Evolutionary conservation across 2,113 vertebrate genomes (phyloP).

Genomic region (Edolisoma coerulescens): DNA sequence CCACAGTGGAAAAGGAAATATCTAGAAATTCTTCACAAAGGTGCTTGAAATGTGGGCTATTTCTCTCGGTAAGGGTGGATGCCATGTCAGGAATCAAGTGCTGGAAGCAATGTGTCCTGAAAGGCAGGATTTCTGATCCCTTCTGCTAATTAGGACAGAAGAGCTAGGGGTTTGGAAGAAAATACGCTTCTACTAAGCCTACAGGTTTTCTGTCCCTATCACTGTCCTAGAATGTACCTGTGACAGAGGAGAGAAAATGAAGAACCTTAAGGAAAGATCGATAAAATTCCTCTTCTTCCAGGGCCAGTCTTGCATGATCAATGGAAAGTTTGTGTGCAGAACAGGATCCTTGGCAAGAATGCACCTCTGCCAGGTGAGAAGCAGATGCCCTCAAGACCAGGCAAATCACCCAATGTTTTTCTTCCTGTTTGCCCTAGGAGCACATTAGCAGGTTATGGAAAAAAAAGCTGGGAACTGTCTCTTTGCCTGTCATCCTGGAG

Average conservation of each 20-base stretch:
- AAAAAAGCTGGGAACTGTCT: not conserved
- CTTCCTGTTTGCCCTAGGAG: not conserved
- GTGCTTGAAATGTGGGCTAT: not conserved
- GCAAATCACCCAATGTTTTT: not conserved
- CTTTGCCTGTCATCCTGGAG: not conserved
- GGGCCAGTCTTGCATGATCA: not conserved
- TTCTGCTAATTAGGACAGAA: not conserved
- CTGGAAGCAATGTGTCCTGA: not conserved
- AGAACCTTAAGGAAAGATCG: not conserved
- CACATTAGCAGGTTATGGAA: not conserved
- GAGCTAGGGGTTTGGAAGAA: not conserved
- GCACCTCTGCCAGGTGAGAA: not conserved
- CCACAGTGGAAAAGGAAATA: not conserved
- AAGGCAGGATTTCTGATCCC: not conserved
- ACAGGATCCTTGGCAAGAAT: not conserved
- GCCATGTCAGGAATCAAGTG: not conserved
- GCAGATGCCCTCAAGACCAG: not conserved
- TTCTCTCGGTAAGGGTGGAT: not conserved
- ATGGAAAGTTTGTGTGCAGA: not conserved
- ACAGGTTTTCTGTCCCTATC: not conserved
- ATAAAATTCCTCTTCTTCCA: not conserved
- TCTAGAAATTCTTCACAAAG: not conserved
- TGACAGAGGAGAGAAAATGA: not conserved
- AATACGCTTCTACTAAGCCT: not conserved
- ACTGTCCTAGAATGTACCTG: not conserved